A percentile compares a stretch with the other conserved stretches of the same genome.
Conservation (phyloP, 1,140 invertebrate genomes). For the Bathynomus jamesi region DNA sequence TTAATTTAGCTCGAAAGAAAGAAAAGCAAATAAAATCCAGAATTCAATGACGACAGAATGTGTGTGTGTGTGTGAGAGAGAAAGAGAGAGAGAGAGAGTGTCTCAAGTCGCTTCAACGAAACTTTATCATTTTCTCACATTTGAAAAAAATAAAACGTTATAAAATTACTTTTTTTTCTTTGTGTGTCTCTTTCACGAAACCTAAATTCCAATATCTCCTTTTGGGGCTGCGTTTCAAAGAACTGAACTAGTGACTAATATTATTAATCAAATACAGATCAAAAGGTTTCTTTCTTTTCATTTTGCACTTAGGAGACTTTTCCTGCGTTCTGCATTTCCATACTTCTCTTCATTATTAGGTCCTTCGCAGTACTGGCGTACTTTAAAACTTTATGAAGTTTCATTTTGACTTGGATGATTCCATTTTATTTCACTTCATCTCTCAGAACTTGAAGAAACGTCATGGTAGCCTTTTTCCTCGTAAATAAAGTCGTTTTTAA, state of each 20-base stretch:
- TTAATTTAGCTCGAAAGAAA: too few relatives aligned
- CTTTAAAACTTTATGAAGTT: slow-evolving; percentile 1
- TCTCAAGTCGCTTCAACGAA: too few relatives aligned
- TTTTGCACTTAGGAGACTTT: slow-evolving; percentile 15
- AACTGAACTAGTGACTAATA: slow-evolving; percentile 4
- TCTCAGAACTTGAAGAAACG: too few relatives aligned
- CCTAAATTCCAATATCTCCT: background rate
- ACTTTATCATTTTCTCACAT: too few relatives aligned
- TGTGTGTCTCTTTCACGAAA: background rate
- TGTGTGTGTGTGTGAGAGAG: too few relatives aligned
- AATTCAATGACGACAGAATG: too few relatives aligned
- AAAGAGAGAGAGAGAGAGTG: too few relatives aligned
- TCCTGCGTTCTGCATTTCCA: slow-evolving; percentile 30
- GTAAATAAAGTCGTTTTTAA: too few relatives aligned
- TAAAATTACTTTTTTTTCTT: background rate
- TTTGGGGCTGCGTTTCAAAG: background rate
- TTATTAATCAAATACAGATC: slow-evolving; percentile 35
- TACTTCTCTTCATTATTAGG: slow-evolving; percentile 30
- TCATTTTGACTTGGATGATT: background rate
- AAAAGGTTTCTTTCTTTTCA: slow-evolving; percentile 28
- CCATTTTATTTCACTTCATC: background rate
- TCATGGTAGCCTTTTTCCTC: too few relatives aligned
- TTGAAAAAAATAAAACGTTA: background rate
- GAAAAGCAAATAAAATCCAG: too few relatives aligned
- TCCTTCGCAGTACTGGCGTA: background rate